Percentiles rank a stretch among this genome's conserved stretches.
These are phyloP conservation scores for Porites evermanni DNA, from an alignment of 92 coral and sea anemone species.

Conservation along the genomic window DNA sequence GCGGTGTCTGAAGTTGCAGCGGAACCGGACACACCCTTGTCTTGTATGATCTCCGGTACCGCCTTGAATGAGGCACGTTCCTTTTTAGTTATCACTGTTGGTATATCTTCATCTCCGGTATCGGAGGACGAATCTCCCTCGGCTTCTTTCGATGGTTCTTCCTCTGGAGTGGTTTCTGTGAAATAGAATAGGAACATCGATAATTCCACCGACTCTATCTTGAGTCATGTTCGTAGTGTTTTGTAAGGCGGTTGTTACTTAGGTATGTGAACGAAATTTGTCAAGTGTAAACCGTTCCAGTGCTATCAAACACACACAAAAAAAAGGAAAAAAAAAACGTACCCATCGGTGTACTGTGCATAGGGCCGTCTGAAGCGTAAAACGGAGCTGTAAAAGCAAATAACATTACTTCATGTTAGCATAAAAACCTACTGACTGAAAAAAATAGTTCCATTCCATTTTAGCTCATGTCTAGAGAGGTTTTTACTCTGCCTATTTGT, in stretches of 20 bases:
- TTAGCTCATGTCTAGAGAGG: no score
- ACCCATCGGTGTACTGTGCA: slow-evolving; percentile 99
- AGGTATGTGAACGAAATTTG: not conserved
- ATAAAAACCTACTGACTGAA: not conserved
- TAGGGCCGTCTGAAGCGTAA: slow-evolving; percentile 99
- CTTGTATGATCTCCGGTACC: slow-evolving; percentile 73
- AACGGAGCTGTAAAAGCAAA: slow-evolving; percentile 77
- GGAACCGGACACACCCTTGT: slow-evolving; percentile 75
- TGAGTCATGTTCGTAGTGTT: not conserved
- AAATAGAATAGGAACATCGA: not conserved
- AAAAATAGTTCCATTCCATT: no score
- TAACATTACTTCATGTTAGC: not conserved
- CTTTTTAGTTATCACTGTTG: slow-evolving; percentile 43
- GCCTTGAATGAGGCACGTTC: slow-evolving; percentile 63
- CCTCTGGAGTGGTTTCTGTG: slow-evolving; percentile 89
- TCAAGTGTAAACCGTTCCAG: no score
- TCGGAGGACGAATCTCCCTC: slow-evolving; percentile 81
- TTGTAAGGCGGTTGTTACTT: not conserved
- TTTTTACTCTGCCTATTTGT: no score
- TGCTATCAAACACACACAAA: not conserved
- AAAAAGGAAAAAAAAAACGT: not conserved
- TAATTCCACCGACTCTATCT: not conserved
- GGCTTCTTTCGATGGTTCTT: slow-evolving; percentile 65
- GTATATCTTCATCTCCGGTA: slow-evolving; percentile 79
- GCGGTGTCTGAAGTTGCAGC: slow-evolving; percentile 72